Base-by-base conservation (phyloP, 2,113 vertebrate genomes). In the Microcebus murinus region DNA sequence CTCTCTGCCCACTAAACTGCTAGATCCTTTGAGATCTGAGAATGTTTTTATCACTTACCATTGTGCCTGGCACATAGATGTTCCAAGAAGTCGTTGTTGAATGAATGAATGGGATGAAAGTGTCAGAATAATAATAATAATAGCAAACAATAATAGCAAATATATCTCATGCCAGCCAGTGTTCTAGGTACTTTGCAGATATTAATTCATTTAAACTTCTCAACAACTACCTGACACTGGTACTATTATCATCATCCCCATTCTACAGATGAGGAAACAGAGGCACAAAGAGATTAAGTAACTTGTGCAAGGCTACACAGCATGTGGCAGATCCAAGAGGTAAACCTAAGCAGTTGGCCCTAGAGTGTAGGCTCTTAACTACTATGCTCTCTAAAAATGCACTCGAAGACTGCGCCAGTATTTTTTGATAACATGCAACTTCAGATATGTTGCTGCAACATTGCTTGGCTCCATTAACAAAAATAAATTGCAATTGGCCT, bases 121-220 rank as follows among this genome's bases (percentile, higher is more conserved):
- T 74, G 27, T 81, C 57, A 81, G 14, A 74, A 55, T 42, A 71
- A 74, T 50, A 88, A 74, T 50, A 88, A 27, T 7, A 74, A 27
- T 7, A 74, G 21, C 7, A 77, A 67, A 92, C 27, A 52, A 45
- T 92, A 8, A 45, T 45, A 45, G 45, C 45, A 45, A 45, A 45
- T 81, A 55, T 6, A 85, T 79, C 55, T 80, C 18, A 42, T 57
- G 57, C 34, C 34, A 34, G 8, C 39, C 1, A 65, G 90, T 36
- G 18, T 86, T 86, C 27, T 90, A 29, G 57, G 48, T 65, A 4
- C 39, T 90, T 86, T 57, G 20, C 15, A 73, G 65, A 84, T 73
- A 94, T 45, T 45, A 87, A 27, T 68, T 63, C 83, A 70, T 61
- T 94, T 83, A 76, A 87, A 68, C n/a, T 91, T 77, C 76, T n/a